phyloP scores from a whole-genome alignment of 1,140 invertebrate species.

The Heliconius congener region DNA sequence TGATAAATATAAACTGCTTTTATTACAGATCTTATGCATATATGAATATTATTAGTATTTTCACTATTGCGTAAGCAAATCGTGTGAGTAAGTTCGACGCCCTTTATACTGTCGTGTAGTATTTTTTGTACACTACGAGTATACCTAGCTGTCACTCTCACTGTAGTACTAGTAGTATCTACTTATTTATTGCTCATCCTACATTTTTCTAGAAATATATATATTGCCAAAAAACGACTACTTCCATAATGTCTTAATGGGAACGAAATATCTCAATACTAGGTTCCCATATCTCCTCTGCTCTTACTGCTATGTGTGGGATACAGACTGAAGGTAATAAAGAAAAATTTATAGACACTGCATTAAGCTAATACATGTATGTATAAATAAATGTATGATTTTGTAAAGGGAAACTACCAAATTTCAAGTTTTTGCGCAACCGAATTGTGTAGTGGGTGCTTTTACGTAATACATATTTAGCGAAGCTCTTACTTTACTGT shows the following conservation, averaged over 20 bases:
- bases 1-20: neutral
- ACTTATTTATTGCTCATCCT: neutral
- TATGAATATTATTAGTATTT: neutral
- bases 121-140: neutral
- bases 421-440: constrained; percentile 71
- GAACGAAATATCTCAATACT: too few relatives aligned
- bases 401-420: constrained; percentile 50
- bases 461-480: constrained; percentile 72
- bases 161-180: too few relatives aligned
- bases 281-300: too few relatives aligned
- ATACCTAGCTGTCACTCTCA: neutral
- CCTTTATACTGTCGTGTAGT: neutral
- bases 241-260: too few relatives aligned
- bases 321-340: too few relatives aligned
- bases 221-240: too few relatives aligned
- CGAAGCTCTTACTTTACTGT: constrained; percentile 51
- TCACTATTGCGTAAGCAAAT: constrained; percentile 15
- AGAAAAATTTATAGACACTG: too few relatives aligned
- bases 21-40: neutral
- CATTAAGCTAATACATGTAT: neutral
- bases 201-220: neutral
- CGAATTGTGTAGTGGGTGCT: constrained; percentile 57
- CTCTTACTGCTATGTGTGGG: too few relatives aligned
- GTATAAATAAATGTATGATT: neutral
- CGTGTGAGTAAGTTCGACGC: constrained; percentile 3